These are phyloP conservation scores for Equus przewalskii DNA, from an alignment of 2,113 vertebrate genomes.

Conservation along the genomic window DNA sequence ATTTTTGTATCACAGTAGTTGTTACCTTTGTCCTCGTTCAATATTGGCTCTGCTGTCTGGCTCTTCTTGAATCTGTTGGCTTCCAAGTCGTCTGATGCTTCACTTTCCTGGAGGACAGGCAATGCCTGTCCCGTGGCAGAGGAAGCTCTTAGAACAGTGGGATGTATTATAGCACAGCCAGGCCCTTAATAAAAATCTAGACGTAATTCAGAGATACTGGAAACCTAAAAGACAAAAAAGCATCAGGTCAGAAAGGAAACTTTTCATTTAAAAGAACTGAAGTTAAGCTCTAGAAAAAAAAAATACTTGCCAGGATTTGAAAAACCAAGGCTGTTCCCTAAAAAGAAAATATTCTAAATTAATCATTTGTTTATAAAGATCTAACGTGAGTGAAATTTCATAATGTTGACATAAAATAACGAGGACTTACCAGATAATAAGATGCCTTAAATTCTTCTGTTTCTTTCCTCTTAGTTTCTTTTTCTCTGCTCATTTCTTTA, in stretches of 20 bases:
- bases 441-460: background rate
- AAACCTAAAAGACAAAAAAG: background rate
- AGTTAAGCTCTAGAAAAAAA: background rate
- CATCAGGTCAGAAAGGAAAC: slow-evolving; percentile 5
- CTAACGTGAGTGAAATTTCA: slow-evolving; percentile 21
- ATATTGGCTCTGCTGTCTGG: background rate
- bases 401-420: background rate
- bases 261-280: slow-evolving; percentile 39
- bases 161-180: background rate
- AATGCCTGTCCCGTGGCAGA: background rate
- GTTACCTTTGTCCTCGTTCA: background rate
- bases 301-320: slow-evolving; percentile 50
- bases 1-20: background rate
- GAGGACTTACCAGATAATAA: slow-evolving; percentile 40
- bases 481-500: slow-evolving; percentile 45
- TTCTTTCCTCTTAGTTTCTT: background rate
- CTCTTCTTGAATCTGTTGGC: background rate
- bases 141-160: background rate
- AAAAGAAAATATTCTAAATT: slow-evolving; percentile 52
- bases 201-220: background rate
- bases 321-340: background rate
- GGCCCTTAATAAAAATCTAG: background rate
- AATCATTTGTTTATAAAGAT: background rate
- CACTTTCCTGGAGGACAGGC: background rate
- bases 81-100: background rate